These are phyloP conservation scores for Tubulanus polymorphus DNA, from an alignment of 2,888 invertebrate genomes.

Conservation along the genomic window DNA sequence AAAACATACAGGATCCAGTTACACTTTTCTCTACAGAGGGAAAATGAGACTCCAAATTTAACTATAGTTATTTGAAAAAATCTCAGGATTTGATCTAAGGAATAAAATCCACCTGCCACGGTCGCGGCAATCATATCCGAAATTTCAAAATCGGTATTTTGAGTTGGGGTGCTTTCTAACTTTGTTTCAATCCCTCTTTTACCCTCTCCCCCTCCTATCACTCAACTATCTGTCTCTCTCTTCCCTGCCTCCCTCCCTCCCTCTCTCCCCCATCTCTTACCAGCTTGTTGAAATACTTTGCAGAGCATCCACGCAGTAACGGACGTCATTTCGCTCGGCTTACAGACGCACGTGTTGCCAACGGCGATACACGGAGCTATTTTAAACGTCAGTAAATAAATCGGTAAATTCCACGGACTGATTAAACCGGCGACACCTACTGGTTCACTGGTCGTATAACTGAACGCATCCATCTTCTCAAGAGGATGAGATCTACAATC, in stretches of 20 bases:
- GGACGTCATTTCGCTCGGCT: constrained; percentile 60
- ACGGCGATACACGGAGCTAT: constrained; percentile 57
- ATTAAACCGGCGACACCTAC: constrained; percentile 59
- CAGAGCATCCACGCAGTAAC: constrained; percentile 58
- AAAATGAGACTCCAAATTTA: too few species aligned
- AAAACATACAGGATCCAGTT: not conserved
- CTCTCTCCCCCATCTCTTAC: constrained; percentile 40
- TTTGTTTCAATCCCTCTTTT: too few species aligned
- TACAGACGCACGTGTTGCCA: constrained; percentile 57
- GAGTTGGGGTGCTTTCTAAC: too few species aligned
- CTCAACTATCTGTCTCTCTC: too few species aligned
- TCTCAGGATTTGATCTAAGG: too few species aligned
- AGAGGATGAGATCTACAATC: constrained; percentile 24
- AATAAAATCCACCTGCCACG: too few species aligned
- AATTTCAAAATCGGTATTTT: too few species aligned
- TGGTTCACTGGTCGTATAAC: constrained; percentile 56
- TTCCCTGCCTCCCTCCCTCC: too few species aligned
- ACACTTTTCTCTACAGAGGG: too few species aligned
- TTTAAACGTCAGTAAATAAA: constrained; percentile 60
- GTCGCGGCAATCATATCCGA: too few species aligned
- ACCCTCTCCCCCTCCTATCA: too few species aligned
- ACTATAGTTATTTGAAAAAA: too few species aligned
- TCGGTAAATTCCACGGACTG: constrained; percentile 60
- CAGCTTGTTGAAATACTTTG: constrained; percentile 55
- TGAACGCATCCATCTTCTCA: constrained; percentile 40